Evolutionary conservation across 2,888 invertebrate genomes (phyloP), one percentile per base, ranked within the genome.

Genomic region (Clepsis dumicolana): DNA sequence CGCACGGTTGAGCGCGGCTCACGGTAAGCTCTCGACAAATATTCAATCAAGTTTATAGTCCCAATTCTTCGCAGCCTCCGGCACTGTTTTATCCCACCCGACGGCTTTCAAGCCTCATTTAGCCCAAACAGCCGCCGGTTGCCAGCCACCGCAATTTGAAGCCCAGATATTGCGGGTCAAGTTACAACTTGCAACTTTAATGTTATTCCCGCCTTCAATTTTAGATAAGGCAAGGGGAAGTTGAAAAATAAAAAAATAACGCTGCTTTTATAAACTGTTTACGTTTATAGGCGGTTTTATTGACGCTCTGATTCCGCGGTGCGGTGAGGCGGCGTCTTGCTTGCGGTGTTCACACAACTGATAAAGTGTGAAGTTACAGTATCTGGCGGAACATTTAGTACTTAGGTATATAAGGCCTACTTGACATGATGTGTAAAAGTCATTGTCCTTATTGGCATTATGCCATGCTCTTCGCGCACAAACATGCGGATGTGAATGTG

Each of bases 31-130:
- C 48, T 18, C 52, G 44, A 59, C 32, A 82, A 82, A 85, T 87
- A 87, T 87, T 88, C 86, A 87, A 88, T 87, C 85, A 87, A 83
- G 81, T 87, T 88, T 87, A 87, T 85, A 72, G 80, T 75, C 74
- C 72, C 79, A 77, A 80, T 85, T 80, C 80, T 77, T 81, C 74
- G 72, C 59, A 64, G 63, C 35, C 68, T 64, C 61, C 70, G 73
- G 73, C 71, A 52, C 60, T 38, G 73, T 71, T 79, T 80, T 84
- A 82, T 83, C 83, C 73, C 72, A 70, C 72, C 57, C 75, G 75
- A 78, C 78, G 78, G 78, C 77, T 68, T 82, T 81, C 81, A 81
- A 76, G 82, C 77, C 77, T 81, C 84, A 82, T 85, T 86, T 81
- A 75, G 74, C 75, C 74, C 76, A 76, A 79, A 82, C 76, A 72